A percentile compares a stretch with the other conserved stretches of the same genome.
phyloP scores from a whole-genome alignment of 2,797 vertebrate species.

The Sebastes jordani region DNA sequence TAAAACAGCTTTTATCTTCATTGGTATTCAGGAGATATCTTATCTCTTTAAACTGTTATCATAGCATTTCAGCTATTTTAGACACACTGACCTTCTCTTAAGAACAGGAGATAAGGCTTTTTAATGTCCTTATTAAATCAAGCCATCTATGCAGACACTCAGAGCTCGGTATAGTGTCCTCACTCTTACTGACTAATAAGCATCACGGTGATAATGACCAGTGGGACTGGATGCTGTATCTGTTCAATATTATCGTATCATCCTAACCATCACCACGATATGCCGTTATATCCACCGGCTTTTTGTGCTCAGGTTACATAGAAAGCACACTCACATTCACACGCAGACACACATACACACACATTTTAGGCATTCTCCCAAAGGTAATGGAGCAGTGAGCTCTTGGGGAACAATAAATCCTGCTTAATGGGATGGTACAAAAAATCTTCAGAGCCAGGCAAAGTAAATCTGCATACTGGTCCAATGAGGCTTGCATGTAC shows the following conservation, averaged over 20 bases:
- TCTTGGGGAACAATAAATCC: conserved; percentile 79
- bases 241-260: conserved; percentile 48
- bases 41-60: conserved; percentile 78
- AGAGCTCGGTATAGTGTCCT: conserved; percentile 51
- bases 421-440: conserved; percentile 78
- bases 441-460: conserved; percentile 64
- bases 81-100: conserved; percentile 82
- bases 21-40: conserved; percentile 75
- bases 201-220: conserved; percentile 72
- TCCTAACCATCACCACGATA: conserved; percentile 42
- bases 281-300: conserved; percentile 30
- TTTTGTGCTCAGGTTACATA: conserved; percentile 39
- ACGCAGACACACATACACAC: conserved; percentile 14
- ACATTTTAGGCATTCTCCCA: conserved; percentile 60
- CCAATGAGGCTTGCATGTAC: conserved; percentile 57
- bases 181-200: conserved; percentile 70
- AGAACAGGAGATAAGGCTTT: conserved; percentile 80
- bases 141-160: conserved; percentile 73
- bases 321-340: conserved; percentile 5
- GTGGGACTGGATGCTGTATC: conserved; percentile 45
- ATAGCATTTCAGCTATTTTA: conserved; percentile 81
- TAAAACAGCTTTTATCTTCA: conserved; percentile 63
- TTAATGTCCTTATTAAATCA: conserved; percentile 85
- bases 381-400: conserved; percentile 79
- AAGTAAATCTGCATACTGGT: conserved; percentile 70